phyloP scores from a whole-genome alignment of 2,888 invertebrate genomes.

The Resseliella maxima region DNA sequence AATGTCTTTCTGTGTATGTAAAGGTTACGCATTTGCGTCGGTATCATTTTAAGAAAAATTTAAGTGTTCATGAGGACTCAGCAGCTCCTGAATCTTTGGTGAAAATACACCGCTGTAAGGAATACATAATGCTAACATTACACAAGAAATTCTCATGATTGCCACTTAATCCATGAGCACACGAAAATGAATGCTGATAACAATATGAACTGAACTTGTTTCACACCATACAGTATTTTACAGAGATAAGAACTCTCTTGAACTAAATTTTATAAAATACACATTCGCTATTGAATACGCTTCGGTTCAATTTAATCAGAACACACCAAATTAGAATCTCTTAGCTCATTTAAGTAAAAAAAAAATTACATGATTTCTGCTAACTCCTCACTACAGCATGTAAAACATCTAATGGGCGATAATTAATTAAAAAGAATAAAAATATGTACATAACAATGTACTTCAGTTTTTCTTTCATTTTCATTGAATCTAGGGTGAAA shows the following conservation, averaged over 20 bases:
- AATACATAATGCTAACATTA: neutral
- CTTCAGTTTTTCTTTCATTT: no score
- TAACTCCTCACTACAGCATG: no score
- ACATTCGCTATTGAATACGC: neutral
- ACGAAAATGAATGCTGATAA: neutral
- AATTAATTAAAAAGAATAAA: no score
- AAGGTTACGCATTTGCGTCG: no score
- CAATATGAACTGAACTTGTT: neutral
- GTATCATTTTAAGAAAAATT: no score
- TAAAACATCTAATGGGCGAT: no score
- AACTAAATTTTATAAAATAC: neutral
- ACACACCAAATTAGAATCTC: neutral
- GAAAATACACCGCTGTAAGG: neutral
- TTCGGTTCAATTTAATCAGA: neutral
- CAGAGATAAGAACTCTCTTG: neutral
- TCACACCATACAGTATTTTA: neutral
- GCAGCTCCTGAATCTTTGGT: no score
- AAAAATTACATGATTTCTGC: no score
- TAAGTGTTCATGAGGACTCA: neutral
- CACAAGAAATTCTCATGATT: neutral
- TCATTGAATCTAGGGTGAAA: no score
- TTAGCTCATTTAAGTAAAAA: neutral
- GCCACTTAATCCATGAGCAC: conserved; percentile 9
- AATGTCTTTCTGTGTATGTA: no score
- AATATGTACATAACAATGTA: no score